Evolutionary conservation across 2,113 vertebrate species (phyloP), one percentile per base, ranked within the genome.

Genomic region (Poecilia latipinna): DNA sequence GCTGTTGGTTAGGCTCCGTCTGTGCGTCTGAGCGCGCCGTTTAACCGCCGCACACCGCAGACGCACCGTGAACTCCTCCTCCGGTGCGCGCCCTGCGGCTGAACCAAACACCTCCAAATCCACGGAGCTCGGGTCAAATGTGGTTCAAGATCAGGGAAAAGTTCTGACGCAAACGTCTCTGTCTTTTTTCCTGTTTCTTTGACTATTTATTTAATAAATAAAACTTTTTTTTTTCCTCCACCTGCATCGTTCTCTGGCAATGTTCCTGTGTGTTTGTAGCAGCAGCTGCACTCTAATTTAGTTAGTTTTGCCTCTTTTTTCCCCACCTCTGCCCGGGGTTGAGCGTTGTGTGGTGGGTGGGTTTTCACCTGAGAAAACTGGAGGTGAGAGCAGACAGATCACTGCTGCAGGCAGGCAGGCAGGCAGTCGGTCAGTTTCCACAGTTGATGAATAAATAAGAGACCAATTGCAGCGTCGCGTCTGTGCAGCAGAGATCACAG

Each of bases 361-460:
- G 32, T 35, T 74, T 83, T 70, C 79, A 74, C 80, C 64, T 61
- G 71, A 72, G 75, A 69, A 78, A 83, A 82, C 72, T 62, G 62
- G 78, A 83, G 74, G 82, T 89, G 84, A 79, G 76, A 79, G 62
- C 78, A 78, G 74, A 74, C 73, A 68, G 78, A 80, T 75, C 64
- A 51, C 70, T 35, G 51, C 22, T 35, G 80, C 75, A 63, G 75
- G 77, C 71, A 28, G 28, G 28, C 28, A 17, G 48, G 39, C 39
- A 48, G 17, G 44, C 44, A 19, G 75, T 78, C 71, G 65, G 32
- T 26, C 84, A 78, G 79, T 91, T 92, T 92, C 84, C 92, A 88
- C 86, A 77, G 78, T 61, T 89, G 85, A 93, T 93, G 86, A 94
- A 94, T 94, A 92, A 93, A 88, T 93, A 81, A 91, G 51, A 72